Base-by-base conservation (phyloP, 1,140 invertebrate genomes). In the Drosophila ananassae region DNA sequence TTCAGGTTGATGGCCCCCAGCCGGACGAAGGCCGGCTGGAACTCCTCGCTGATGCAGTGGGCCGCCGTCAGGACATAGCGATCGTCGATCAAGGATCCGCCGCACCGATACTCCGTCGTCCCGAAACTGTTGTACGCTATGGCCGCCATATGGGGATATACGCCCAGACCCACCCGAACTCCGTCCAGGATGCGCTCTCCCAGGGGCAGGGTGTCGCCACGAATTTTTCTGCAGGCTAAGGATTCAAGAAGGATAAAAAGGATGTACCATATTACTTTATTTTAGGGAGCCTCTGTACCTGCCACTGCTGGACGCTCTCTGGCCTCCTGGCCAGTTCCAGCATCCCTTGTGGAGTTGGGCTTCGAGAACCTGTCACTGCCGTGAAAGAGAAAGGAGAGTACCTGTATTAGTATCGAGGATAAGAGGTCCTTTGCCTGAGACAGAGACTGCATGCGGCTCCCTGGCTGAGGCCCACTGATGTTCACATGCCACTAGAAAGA, bases 21-120 rank as follows among this genome's bases (percentile, higher is more conserved):
- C 0, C 90, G 84, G 5, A 85, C 90, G 39, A 76, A 73, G 3
- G 54, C 22, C 2, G 90, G 89, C 1, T 9, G 22, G 6, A 30
- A 41, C 9, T 51, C 32, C 8, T 52, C 60, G 5, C 78, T 93
- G 4, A 97, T 92, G 74, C 97, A 97, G 84, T 97, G 97, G 5
- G 95, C 96, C 0, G 97, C 96, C 0, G 97, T 97, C 9, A 93
- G 63, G 10, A 93, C 90, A 52, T 92, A 92, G 24, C 91, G 78
- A 3, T 71, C 75, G 54, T 81, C 91, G 56, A 93, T 93, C 48
- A 93, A 60, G 9, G 92, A 92, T 9, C 93, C 93, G 4, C 93
- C 93, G 54, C 93, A 93, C 54, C 92, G 89, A 66, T 90, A 94
- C 6, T 24, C 6, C 12, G 32, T 47, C 3, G 7, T 54, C 1